A percentile compares a stretch with the other conserved stretches of the same genome.
phyloP scores from a whole-genome alignment of 2,888 invertebrate genomes.

The Meganola albula region DNA sequence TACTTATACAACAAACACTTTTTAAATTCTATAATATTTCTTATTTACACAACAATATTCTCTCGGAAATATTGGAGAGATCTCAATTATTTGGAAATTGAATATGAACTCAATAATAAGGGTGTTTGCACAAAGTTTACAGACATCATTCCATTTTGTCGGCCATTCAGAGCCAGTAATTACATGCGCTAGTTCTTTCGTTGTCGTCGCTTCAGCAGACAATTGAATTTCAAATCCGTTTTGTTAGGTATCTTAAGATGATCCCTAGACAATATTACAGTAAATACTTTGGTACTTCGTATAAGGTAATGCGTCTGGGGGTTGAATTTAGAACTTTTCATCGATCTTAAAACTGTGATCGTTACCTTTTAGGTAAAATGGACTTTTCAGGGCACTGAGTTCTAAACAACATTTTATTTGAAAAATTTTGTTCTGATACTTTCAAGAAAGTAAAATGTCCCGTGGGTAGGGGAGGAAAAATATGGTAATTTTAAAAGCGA shows the following conservation, averaged over 20 bases:
- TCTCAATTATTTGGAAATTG: constrained; percentile 32
- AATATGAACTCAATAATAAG: constrained; percentile 29
- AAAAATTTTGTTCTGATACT: too few species aligned
- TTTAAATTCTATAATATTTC: too few species aligned
- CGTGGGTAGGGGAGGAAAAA: too few species aligned
- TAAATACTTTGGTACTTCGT: constrained; percentile 18
- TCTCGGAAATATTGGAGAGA: too few species aligned
- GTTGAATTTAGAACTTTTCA: constrained; percentile 20
- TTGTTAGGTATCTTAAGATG: constrained; percentile 38
- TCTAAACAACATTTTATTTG: background rate
- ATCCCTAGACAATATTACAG: constrained; percentile 33
- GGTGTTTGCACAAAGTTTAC: constrained; percentile 49
- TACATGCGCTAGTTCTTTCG: constrained; percentile 55
- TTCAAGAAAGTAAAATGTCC: too few species aligned
- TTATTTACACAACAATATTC: too few species aligned
- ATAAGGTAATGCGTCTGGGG: constrained; percentile 36
- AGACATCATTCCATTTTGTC: constrained; percentile 51
- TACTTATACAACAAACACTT: too few species aligned
- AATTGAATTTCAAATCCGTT: constrained; percentile 54
- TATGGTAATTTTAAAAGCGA: too few species aligned
- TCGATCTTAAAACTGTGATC: constrained; percentile 11
- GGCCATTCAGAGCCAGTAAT: constrained; percentile 51
- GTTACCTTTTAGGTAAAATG: background rate
- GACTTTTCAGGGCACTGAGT: background rate
- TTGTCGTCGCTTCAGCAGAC: constrained; percentile 47